Evolutionary conservation across 2,888 invertebrate species (phyloP).

Genomic region (Rhogogaster chlorosoma): DNA sequence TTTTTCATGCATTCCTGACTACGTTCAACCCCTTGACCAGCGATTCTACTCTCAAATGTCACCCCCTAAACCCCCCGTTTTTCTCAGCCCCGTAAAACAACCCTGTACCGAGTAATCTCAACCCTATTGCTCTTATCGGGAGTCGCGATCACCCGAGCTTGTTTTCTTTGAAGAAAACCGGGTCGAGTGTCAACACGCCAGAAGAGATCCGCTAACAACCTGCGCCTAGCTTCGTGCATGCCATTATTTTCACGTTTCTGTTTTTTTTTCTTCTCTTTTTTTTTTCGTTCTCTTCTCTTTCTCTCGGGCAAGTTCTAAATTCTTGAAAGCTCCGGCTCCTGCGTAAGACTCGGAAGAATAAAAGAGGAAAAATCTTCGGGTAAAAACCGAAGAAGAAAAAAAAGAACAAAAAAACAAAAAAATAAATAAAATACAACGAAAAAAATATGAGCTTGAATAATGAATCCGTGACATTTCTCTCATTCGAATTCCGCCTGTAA

Average conservation of each 20-base stretch:
- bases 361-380: neutral
- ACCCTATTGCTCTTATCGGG: slow-evolving; percentile 72
- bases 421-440: too few species aligned
- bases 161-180: slow-evolving; percentile 71
- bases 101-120: slow-evolving; percentile 69
- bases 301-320: neutral
- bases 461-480: too few species aligned
- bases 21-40: neutral
- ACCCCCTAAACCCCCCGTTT: too few species aligned
- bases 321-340: neutral
- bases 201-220: slow-evolving; percentile 51
- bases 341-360: neutral
- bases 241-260: neutral
- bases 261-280: neutral
- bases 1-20: slow-evolving; percentile 40
- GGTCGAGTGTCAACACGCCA: slow-evolving; percentile 73
- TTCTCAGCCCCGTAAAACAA: neutral
- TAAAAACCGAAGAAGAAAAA: too few species aligned
- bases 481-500: too few species aligned
- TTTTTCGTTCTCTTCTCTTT: neutral
- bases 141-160: slow-evolving; percentile 68
- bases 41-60: neutral
- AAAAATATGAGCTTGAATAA: too few species aligned
- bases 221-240: neutral
- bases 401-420: too few species aligned